These are phyloP conservation scores for Microctenopoma lineatum DNA, from an alignment of 2,797 vertebrate species.

Conservation along the genomic window DNA sequence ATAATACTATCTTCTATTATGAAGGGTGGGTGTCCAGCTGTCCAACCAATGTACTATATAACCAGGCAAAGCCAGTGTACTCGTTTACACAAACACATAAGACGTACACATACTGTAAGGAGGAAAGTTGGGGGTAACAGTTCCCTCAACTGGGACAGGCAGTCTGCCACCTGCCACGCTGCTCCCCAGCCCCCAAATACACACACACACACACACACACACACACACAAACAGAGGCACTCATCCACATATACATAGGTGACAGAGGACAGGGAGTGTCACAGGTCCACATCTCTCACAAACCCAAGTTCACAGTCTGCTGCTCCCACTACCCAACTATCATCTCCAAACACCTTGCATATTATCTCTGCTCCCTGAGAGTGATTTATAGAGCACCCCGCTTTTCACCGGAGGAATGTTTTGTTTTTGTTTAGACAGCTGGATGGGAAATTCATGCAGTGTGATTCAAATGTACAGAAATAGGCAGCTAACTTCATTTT, in stretches of 20 bases:
- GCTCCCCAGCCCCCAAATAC: slow-evolving; percentile 20
- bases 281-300: slow-evolving; percentile 65
- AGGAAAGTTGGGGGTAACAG: slow-evolving; percentile 64
- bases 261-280: slow-evolving; percentile 69
- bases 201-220: slow-evolving; percentile 41
- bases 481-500: slow-evolving; percentile 24
- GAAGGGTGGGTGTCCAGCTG: slow-evolving; percentile 6
- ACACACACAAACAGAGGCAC: slow-evolving; percentile 43
- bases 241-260: slow-evolving; percentile 62
- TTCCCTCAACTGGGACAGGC: slow-evolving; percentile 69
- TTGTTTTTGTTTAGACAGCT: slow-evolving; percentile 63
- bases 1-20: slow-evolving; percentile 21
- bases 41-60: slow-evolving; percentile 14
- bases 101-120: slow-evolving; percentile 26
- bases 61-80: slow-evolving; percentile 13
- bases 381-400: slow-evolving; percentile 72
- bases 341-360: slow-evolving; percentile 79
- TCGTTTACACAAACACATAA: slow-evolving; percentile 7
- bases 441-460: slow-evolving; percentile 49
- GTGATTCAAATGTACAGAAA: slow-evolving; percentile 47
- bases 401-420: slow-evolving; percentile 48
- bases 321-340: slow-evolving; percentile 75
- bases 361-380: slow-evolving; percentile 67
- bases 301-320: slow-evolving; percentile 71
- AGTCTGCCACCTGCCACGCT: slow-evolving; percentile 63